A percentile compares a stretch with the other conserved stretches of the same genome.
Conservation (phyloP, 2,888 invertebrate species). For the Andricus quercusramuli region DNA sequence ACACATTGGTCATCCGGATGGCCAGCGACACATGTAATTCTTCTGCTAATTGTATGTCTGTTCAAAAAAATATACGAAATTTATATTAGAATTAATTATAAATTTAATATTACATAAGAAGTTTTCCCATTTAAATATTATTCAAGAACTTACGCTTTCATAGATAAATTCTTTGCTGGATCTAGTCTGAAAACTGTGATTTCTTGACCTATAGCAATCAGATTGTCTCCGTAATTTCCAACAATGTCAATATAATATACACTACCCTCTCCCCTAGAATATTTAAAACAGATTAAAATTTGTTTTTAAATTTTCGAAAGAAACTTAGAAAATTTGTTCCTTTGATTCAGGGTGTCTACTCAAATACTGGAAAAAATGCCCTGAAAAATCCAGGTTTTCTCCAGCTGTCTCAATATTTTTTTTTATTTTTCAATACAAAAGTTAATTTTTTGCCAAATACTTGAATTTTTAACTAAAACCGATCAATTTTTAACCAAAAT, state of each 20-base stretch:
- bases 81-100: background rate
- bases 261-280: conserved; percentile 57
- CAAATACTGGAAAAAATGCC: too few species aligned
- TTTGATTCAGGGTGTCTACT: too few species aligned
- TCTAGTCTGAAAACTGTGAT: conserved; percentile 68
- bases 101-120: conserved; percentile 1
- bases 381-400: too few species aligned
- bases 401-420: too few species aligned
- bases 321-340: too few species aligned
- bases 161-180: conserved; percentile 65
- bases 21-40: conserved; percentile 83
- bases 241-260: conserved; percentile 73
- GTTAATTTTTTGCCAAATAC: too few species aligned
- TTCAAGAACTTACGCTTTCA: conserved; percentile 63
- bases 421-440: too few species aligned
- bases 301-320: too few species aligned
- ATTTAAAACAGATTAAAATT: conserved; percentile 44
- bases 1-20: conserved; percentile 84
- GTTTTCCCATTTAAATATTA: background rate
- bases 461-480: too few species aligned
- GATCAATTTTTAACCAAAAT: too few species aligned
- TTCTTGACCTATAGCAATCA: conserved; percentile 70
- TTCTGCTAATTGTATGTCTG: conserved; percentile 68
- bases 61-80: conserved; percentile 10
- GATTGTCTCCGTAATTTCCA: conserved; percentile 73